Evolutionary conservation across 2,113 vertebrate genomes (phyloP).

Genomic region (Mesoclemmys tuberculata): DNA sequence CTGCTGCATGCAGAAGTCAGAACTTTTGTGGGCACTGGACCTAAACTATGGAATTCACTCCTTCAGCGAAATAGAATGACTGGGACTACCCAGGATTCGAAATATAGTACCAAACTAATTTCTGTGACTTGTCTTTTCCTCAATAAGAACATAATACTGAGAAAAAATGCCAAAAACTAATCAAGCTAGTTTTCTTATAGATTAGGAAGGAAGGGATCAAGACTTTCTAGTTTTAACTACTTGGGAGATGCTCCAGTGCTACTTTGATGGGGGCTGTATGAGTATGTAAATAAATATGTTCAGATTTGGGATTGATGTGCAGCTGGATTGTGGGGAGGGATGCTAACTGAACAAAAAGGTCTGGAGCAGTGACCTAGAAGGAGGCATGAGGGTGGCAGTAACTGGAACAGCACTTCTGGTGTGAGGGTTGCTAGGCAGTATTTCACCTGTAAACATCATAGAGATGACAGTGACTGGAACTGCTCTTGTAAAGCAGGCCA

Average conservation of each 20-base stretch:
- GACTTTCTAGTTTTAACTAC: not conserved
- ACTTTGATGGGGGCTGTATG: not conserved
- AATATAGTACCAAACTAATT: not conserved
- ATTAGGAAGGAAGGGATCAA: not conserved
- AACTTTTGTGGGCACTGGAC: not conserved
- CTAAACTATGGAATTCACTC: not conserved
- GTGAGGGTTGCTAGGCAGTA: not conserved
- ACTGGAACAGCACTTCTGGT: not conserved
- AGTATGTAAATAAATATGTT: not conserved
- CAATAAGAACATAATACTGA: not conserved
- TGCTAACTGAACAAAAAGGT: not conserved
- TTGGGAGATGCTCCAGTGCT: not conserved
- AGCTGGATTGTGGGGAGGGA: not conserved
- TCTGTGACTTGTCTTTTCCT: not conserved
- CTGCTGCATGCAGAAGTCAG: not conserved
- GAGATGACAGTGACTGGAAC: not conserved
- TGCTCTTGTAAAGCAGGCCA: not conserved
- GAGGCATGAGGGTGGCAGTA: not conserved
- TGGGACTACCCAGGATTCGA: not conserved
- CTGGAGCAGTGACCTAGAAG: not conserved
- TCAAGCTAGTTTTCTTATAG: not conserved
- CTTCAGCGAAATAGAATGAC: not conserved
- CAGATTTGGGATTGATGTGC: fast-evolving
- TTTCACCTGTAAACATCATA: not conserved
- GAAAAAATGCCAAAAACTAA: not conserved